These are phyloP conservation scores for Toxostoma redivivum DNA, from an alignment of 2,113 vertebrate genomes.

Conservation along the genomic window DNA sequence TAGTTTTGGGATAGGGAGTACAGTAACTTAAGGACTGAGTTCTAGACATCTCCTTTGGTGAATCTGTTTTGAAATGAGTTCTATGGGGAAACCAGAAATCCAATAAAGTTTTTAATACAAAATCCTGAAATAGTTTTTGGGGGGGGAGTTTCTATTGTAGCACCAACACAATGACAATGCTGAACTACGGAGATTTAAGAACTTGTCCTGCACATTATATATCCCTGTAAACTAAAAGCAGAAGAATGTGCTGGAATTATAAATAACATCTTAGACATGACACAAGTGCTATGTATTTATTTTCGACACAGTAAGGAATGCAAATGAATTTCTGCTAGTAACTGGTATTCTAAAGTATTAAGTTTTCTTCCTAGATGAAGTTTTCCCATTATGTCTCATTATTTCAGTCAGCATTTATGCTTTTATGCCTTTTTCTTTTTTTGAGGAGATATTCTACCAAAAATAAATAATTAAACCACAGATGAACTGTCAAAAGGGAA, in stretches of 20 bases:
- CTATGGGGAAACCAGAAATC: not conserved
- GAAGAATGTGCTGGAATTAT: not conserved
- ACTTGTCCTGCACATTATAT: not conserved
- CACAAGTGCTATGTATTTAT: not conserved
- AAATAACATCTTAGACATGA: not conserved
- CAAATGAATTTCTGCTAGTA: not conserved
- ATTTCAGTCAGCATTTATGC: conserved; percentile 20
- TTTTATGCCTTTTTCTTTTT: conserved; percentile 32
- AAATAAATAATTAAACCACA: conserved; percentile 77
- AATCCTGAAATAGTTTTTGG: not conserved
- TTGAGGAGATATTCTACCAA: conserved; percentile 58
- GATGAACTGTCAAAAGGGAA: conserved; percentile 80
- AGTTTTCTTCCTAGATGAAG: not conserved
- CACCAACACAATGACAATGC: not conserved
- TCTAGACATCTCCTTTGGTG: not conserved
- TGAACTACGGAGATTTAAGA: not conserved
- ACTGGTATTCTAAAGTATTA: not conserved
- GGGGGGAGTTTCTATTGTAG: not conserved
- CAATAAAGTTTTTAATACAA: not conserved
- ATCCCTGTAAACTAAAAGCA: not conserved
- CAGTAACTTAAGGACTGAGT: not conserved
- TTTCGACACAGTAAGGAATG: not conserved
- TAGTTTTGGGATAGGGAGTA: not conserved
- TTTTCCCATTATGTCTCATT: conserved; percentile 28
- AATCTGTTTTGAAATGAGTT: not conserved